Base-by-base conservation (phyloP, 2,888 invertebrate species). In the Agriopis marginaria region DNA sequence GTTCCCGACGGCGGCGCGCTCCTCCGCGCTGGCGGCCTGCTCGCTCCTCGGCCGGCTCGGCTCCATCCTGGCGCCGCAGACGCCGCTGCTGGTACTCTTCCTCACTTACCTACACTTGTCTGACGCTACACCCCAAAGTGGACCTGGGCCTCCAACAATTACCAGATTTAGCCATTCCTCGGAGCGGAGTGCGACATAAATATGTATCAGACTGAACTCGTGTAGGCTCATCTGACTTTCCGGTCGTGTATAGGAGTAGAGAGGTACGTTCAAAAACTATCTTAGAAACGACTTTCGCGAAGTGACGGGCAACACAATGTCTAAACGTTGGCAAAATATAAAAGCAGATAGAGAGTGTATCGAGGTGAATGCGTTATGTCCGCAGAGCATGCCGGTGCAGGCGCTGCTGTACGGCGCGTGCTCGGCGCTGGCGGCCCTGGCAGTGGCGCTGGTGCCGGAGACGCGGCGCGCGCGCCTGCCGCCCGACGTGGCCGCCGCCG, bases 11-110 rank as follows among this genome's bases (percentile, higher is more conserved):
- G 93, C 91, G 72, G 89, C 95, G 63, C 95, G 97, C 66, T 95
- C 96, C 80, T 96, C 96, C 17, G 92, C 96, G 75, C 92, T 97
- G 59, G 96, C 96, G 6, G 94, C 96, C 60, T 96, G 96, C 86
- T 96, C 96, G 59, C 96, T 96, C 91, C 94, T 96, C 75, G 97
- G 97, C 54, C 93, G 96, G 12, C 76, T 96, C 68, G 97, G 97
- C 12, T 96, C 96, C 14, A 95, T 96, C 83, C 85, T 96, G 63
- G 96, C 97, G 42, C 97, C 97, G 49, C 96, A 96, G 87, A 96
- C 96, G 11, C 96, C 96, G 14, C 87, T 96, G 49, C 85, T 54
- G 54, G 54, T 54, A 32, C 10, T 32, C 0, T 6, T 14, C 17
- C 2, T 1, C 17, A 11, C 32, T 9, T 7, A 1, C 12, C n/a